A percentile compares a stretch with the other conserved stretches of the same genome.
These are phyloP conservation scores for roundworm (Caenorhabditis elegans) DNA, from an alignment of 1,140 invertebrate species.

Conservation along the genomic window DNA sequence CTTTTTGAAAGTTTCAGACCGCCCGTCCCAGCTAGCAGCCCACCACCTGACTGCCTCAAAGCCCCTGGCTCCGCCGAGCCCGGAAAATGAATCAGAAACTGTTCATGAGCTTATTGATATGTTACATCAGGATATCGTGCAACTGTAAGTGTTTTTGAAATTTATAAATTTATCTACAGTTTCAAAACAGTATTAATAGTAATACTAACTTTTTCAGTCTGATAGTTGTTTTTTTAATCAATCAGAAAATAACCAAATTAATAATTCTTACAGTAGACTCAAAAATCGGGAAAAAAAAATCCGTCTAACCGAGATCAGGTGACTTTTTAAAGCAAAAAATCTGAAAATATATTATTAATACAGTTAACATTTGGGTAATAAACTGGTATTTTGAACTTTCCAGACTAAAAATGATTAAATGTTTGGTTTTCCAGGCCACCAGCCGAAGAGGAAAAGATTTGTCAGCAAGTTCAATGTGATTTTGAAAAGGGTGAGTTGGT, in stretches of 20 bases:
- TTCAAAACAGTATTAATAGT: no score
- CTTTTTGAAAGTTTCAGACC: background rate
- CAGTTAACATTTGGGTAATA: no score
- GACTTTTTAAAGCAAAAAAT: background rate
- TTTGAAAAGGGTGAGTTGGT: background rate
- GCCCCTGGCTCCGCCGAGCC: background rate
- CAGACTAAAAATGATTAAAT: background rate
- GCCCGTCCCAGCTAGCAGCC: background rate
- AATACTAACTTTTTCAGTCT: no score
- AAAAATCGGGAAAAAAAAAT: background rate
- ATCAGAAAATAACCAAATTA: no score
- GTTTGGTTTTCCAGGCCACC: background rate
- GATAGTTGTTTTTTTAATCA: no score
- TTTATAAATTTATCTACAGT: no score
- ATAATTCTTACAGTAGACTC: slow-evolving; percentile 1
- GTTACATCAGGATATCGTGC: background rate
- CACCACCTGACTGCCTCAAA: background rate
- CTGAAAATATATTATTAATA: no score
- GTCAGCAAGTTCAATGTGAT: background rate
- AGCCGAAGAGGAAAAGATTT: background rate
- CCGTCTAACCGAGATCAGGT: background rate
- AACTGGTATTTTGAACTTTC: no score
- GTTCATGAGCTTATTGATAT: slow-evolving; percentile 4
- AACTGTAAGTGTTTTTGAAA: slow-evolving; percentile 7
- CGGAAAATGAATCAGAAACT: background rate